A percentile compares a stretch with the other conserved stretches of the same genome.
phyloP scores from a whole-genome alignment of 2,888 invertebrate species.

The Netelia fuscicornis region DNA sequence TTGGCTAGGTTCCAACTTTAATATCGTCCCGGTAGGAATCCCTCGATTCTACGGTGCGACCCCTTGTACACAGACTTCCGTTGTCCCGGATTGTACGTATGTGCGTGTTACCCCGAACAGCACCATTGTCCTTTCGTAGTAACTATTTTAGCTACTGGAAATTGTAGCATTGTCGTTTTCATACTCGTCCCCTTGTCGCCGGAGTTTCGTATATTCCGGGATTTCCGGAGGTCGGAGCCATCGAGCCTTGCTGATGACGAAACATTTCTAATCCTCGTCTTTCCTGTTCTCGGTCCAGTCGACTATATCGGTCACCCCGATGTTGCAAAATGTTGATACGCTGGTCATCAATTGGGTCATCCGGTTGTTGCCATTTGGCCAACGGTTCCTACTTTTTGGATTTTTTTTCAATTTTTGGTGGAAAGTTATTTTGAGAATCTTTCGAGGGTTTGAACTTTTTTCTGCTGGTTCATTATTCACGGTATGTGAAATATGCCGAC shows the following conservation, averaged over 20 bases:
- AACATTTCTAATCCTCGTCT: slow-evolving; percentile 25
- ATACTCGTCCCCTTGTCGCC: slow-evolving; percentile 70
- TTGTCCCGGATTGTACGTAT: slow-evolving; percentile 64
- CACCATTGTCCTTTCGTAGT: slow-evolving; percentile 78
- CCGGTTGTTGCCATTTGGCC: too few species aligned
- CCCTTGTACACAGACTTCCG: slow-evolving; percentile 28
- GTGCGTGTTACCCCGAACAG: slow-evolving; percentile 64
- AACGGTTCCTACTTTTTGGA: too few species aligned
- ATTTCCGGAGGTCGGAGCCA: slow-evolving; percentile 65
- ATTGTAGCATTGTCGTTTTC: slow-evolving; percentile 81
- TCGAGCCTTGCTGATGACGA: slow-evolving; percentile 24
- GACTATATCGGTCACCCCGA: neutral
- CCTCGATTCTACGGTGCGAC: slow-evolving; percentile 50
- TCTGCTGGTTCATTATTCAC: too few species aligned
- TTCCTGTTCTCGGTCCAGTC: neutral
- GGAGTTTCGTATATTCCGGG: slow-evolving; percentile 58
- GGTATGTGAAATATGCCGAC: too few species aligned
- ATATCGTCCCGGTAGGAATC: slow-evolving; percentile 74
- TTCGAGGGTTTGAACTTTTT: too few species aligned
- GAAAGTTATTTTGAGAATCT: too few species aligned
- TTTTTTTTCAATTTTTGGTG: too few species aligned
- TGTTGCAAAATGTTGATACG: too few species aligned
- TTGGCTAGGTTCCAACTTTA: slow-evolving; percentile 80
- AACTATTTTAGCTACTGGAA: slow-evolving; percentile 71
- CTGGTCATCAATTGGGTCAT: too few species aligned